Evolutionary conservation across 2,888 invertebrate species (phyloP), one percentile per base, ranked within the genome.

Genomic region (Peribatodes rhomboidaria): DNA sequence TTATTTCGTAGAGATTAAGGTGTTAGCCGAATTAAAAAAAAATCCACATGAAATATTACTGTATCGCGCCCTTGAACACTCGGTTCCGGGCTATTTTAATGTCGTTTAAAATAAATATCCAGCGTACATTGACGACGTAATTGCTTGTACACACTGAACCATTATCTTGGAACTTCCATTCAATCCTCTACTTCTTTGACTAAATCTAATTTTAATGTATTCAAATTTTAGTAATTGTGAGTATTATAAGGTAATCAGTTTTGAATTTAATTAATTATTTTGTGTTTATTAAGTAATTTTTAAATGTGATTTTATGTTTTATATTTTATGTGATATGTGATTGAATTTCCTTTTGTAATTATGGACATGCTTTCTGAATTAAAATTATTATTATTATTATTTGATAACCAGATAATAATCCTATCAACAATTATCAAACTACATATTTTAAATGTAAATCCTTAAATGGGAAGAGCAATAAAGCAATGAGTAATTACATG

Each of bases 41-140:
- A 78, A 82, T 82, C 71, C 71, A 72, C 75, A 82, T 87, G 85
- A 86, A 79, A 85, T 87, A 88, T 87, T 81, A 78, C 85, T 84
- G 82, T 79, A 82, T 84, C 77, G 68, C 83, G 86, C 82, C 89
- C 89, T 88, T 89, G 87, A 77, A 75, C 67, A 70, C 67, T 75
- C 79, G 78, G 84, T 91, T 92, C 89, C 90, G 89, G 89, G 85
- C 79, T 81, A 82, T 90, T 86, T 90, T 85, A 88, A 90, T 86
- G 88, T 87, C 87, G 84, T 85, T 87, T 86, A 67, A 85, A 87
- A 82, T 85, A 85, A 86, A 85, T 85, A 83, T 83, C 81, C 81
- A 78, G 74, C 74, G 74, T 71, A 78, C 78, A 60, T 16, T 64
- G 68, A 78, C 78, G 79, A 81, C 77, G 80, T 88, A 86, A 88